Conservation (phyloP, 2,797 vertebrate species). For the Pempheris klunzingeri region DNA sequence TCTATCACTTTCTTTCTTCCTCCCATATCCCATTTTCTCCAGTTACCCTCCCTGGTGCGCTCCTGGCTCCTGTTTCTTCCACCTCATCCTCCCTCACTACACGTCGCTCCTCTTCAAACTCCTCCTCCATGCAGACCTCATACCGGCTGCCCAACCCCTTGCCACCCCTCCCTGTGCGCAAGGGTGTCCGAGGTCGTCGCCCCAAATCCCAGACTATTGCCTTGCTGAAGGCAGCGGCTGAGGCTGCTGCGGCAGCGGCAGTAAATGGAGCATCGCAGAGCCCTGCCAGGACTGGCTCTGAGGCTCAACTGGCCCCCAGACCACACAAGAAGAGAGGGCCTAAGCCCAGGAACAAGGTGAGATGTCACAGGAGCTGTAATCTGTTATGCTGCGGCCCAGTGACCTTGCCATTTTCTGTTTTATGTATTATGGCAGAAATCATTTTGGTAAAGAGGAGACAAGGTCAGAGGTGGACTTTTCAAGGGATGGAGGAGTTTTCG, state of each 20-base stretch:
- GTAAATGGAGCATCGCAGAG: constrained; percentile 87
- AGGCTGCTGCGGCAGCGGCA: constrained; percentile 77
- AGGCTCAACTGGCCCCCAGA: constrained; percentile 82
- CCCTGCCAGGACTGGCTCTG: constrained; percentile 64
- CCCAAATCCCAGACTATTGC: constrained; percentile 88
- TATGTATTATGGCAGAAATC: constrained; percentile 14
- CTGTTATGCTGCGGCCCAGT: constrained; percentile 34
- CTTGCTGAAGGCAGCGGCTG: constrained; percentile 85
- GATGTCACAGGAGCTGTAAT: constrained; percentile 48
- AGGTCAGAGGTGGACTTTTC: constrained; percentile 22
- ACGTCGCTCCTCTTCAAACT: constrained; percentile 82
- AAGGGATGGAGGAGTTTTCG: neutral
- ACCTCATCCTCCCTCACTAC: constrained; percentile 81
- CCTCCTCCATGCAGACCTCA: constrained; percentile 89
- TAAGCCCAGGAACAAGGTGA: constrained; percentile 93
- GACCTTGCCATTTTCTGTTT: constrained; percentile 29
- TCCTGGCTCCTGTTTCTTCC: constrained; percentile 85
- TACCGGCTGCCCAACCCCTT: constrained; percentile 88
- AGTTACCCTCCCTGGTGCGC: constrained; percentile 90
- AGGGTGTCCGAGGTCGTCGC: constrained; percentile 87
- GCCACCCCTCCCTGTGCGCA: constrained; percentile 88
- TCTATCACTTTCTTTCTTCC: constrained; percentile 1
- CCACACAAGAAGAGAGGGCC: constrained; percentile 91
- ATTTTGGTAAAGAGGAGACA: constrained; percentile 46
- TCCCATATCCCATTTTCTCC: constrained; percentile 52